Conservation (phyloP, 2,113 vertebrate genomes). For the Catagonus wagneri region DNA sequence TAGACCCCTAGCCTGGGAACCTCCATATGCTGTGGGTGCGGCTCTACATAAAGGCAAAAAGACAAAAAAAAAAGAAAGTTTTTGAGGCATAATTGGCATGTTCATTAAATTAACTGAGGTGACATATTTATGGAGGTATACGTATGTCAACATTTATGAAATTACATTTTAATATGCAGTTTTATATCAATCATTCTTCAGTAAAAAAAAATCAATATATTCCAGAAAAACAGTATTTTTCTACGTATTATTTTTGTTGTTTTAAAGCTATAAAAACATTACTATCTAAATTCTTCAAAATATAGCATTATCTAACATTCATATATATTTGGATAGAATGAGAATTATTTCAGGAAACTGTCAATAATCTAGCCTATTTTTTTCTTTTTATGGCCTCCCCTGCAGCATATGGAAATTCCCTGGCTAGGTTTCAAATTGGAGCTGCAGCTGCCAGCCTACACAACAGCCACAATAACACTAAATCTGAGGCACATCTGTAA, state of each 20-base stretch:
- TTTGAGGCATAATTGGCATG: neutral
- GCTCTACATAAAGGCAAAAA: too few species aligned
- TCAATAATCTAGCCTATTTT: neutral
- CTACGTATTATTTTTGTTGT: neutral
- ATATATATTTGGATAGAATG: neutral
- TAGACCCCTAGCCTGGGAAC: too few species aligned
- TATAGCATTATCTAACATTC: neutral
- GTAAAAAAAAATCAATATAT: neutral
- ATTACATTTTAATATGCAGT: neutral
- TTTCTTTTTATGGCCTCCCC: too few species aligned
- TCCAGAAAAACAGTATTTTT: neutral
- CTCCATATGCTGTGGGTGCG: too few species aligned
- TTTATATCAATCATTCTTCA: neutral
- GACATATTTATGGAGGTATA: neutral
- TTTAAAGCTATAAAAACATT: neutral
- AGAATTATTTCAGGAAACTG: conserved; percentile 1
- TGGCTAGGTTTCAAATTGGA: too few species aligned
- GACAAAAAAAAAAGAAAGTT: neutral
- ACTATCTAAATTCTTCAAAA: conserved; percentile 9
- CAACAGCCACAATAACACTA: too few species aligned
- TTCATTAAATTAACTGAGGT: neutral
- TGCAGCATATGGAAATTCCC: too few species aligned
- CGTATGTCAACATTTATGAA: neutral
- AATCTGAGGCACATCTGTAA: too few species aligned
- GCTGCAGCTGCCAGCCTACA: too few species aligned